Base-by-base conservation (phyloP, 1,140 invertebrate species). In the Fopius arisanus region DNA sequence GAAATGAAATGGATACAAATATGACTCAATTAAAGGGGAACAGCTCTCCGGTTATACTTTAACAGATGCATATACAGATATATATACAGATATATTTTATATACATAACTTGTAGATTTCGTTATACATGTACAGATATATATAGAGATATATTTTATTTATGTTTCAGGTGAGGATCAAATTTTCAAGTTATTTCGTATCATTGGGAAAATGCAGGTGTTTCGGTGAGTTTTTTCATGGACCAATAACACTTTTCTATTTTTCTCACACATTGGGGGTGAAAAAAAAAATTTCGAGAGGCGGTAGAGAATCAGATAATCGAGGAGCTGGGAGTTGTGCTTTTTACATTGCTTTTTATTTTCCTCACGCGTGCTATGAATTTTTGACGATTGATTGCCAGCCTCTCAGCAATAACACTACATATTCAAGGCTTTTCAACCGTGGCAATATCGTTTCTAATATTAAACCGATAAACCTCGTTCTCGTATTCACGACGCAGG, bases 381-480 rank as follows among this genome's bases (percentile, higher is more conserved):
- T 48, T 72, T 29, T 72, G 21, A 29, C 41, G 71, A 73, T 73
- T 67, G 70, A 72, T 72, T 72, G 65, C 40, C 31, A 26, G 28
- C 51, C 43, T 16, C 54, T 33, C 69, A 19, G 43, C 31, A 28
- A 71, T 63, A 71, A 63, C 26, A 31, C 19, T 40, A 73, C 10
- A 67, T 72, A 43, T 37, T 19, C 33, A 51, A 31, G 21, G 40
- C 62, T 66, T 67, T 67, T 23, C 31, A 54, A n/a, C 41, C 23
- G 23, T 19, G 67, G 51, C 67, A 77, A 73, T 75, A 78, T 80
- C 76, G 67, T 77, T 67, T 78, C 74, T 78, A 80, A 81, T 78
- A 76, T 78, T 75, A 73, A 78, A 76, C 51, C 74, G 73, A 80
- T 81, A 78, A 80, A 82, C 14, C 71, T 59, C 74, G 54, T 77